Percentiles rank a stretch among this genome's conserved stretches.
phyloP scores from a whole-genome alignment of 2,113 vertebrate genomes.

The Spilogale gracilis region DNA sequence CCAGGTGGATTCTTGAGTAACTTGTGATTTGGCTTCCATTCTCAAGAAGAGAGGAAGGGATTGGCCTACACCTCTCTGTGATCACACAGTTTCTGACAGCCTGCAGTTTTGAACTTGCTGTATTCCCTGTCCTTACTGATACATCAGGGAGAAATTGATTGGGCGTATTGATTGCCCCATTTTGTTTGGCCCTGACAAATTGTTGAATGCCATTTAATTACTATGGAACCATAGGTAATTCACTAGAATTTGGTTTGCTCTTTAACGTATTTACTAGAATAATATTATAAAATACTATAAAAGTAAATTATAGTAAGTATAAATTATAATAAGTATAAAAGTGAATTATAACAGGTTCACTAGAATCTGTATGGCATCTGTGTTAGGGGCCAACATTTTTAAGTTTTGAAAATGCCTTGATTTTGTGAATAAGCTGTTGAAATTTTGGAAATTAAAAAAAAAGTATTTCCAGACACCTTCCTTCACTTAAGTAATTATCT shows the following conservation, averaged over 20 bases:
- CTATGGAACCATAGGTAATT: conserved; percentile 1
- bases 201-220: not conserved
- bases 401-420: conserved; percentile 13
- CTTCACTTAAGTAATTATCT: conserved; percentile 7
- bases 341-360: not conserved
- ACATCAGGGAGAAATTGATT: not conserved
- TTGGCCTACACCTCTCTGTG: not conserved
- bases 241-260: not conserved
- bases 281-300: not conserved
- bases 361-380: not conserved
- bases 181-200: not conserved
- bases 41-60: not conserved
- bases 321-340: no score
- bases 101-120: not conserved
- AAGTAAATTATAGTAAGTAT: no score
- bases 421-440: not conserved
- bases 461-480: conserved; percentile 29
- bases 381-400: not conserved
- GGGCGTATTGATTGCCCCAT: not conserved
- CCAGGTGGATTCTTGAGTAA: not conserved
- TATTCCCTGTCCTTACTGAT: not conserved
- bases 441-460: conserved; percentile 14
- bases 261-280: not conserved
- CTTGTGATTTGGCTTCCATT: conserved; percentile 6
- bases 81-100: not conserved